Conservation (phyloP, 2,888 invertebrate genomes). For the Lithophane socia region DNA sequence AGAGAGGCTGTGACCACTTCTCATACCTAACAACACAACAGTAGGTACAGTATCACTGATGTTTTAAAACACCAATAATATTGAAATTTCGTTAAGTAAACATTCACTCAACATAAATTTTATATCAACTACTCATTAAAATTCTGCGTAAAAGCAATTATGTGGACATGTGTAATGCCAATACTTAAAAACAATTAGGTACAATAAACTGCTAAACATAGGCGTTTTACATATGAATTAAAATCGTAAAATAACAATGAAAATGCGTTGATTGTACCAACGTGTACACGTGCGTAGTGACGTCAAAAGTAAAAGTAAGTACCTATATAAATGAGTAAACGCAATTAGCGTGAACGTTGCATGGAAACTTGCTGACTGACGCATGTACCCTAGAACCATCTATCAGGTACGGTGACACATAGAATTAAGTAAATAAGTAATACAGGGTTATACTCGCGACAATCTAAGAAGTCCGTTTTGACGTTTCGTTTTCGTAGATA, state of each 20-base stretch:
- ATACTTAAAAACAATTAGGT: not conserved
- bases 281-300: not conserved
- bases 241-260: not conserved
- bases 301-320: conserved; percentile 37
- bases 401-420: not conserved
- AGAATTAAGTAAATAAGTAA: no score
- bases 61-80: not conserved
- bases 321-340: not conserved
- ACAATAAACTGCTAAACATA: not conserved
- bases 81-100: not conserved
- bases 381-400: conserved; percentile 16
- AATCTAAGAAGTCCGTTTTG: no score
- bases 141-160: not conserved
- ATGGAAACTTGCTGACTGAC: conserved; percentile 6
- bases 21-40: not conserved
- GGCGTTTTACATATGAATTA: conserved; percentile 13
- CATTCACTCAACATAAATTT: not conserved
- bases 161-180: not conserved
- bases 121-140: not conserved
- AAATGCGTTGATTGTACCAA: not conserved
- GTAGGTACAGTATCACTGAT: not conserved
- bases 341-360: not conserved
- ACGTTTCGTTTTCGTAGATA: no score
- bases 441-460: no score
- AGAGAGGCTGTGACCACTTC: not conserved